Base-by-base conservation (phyloP, 2,113 vertebrate species). In the Ceyx cyanopectus region DNA sequence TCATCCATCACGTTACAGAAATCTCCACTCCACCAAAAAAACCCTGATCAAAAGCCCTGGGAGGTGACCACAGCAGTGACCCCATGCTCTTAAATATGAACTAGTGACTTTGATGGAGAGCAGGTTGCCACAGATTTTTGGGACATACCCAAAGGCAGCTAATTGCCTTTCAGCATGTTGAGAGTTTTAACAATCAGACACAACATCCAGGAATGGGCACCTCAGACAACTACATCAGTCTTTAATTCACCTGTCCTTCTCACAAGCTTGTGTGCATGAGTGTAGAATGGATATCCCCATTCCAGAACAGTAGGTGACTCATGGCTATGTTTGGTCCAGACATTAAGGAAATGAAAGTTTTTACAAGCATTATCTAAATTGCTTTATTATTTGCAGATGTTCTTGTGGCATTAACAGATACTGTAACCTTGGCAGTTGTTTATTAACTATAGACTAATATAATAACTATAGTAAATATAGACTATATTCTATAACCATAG, bases 111-210 rank as follows among this genome's bases (percentile, higher is more conserved):
- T 68, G 65, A 43, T 72, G 61, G 16, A 21, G 34, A 45, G 29
- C 51, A 69, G 15, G n/a, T 46, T 7, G 1, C n/a, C 50, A 57
- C n/a, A 75, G 83, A 43, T 78, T 92, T 87, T 86, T 32, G 53
- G 43, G 45, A 63, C 22, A 12, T 46, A 72, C 6, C 29, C 34
- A 21, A 4, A 29, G 26, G 48, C 48, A 86, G 56, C 46, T 78
- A 96, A 88, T 77, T 81, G 46, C 22, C 40, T 86, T 94, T 95
- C 61, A 92, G 34, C 30, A 48, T n/a, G 56, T 34, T 86, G n/a
- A 56, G 37, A 77, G 7, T 68, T 90, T 83, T 81, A 37, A 41
- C 61, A 67, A 70, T 50, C 50, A 70, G 67, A 65, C 30, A 63
- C 7, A 58, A 62, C 14, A 63, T 11, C 4, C 65, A 83, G 72